Conservation (phyloP, 2,888 invertebrate species). For the Ormyrus rosae region DNA sequence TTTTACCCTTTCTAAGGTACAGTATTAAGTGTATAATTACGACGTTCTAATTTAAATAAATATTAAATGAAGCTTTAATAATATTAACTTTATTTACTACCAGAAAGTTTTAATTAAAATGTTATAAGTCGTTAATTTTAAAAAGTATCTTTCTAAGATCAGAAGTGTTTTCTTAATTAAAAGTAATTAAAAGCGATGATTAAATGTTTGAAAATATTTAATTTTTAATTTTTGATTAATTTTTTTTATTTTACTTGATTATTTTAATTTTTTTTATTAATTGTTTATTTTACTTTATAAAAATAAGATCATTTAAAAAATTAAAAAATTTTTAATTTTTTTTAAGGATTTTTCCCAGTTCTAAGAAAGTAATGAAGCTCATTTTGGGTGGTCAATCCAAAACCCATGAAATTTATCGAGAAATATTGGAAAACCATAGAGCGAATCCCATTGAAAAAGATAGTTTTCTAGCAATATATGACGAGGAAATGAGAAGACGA, state of each 20-base stretch:
- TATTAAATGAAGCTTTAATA: background rate
- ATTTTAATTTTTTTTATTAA: background rate
- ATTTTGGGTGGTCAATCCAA: conserved; percentile 83
- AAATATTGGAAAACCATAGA: conserved; percentile 80
- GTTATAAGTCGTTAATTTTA: too few species aligned
- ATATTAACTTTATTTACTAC: conserved; percentile 3
- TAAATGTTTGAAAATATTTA: background rate
- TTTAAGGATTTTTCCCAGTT: conserved; percentile 81
- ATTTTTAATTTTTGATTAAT: background rate
- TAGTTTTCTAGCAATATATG: conserved; percentile 82
- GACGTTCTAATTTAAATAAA: too few species aligned
- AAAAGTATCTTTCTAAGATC: too few species aligned
- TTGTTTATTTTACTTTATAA: background rate
- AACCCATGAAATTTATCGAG: conserved; percentile 85
- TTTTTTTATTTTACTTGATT: background rate
- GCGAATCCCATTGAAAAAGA: conserved; percentile 67
- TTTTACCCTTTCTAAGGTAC: conserved; percentile 87
- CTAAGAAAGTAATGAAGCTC: conserved; percentile 80
- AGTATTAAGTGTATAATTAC: conserved; percentile 1
- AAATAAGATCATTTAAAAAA: too few species aligned
- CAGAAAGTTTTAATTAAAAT: too few species aligned
- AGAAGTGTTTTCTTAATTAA: too few species aligned
- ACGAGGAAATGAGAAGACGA: conserved; percentile 80
- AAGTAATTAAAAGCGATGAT: background rate
- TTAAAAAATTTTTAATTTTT: conserved; percentile 4